These are phyloP conservation scores for Didymodactylos carnosus DNA, from an alignment of 2,888 invertebrate genomes.

Conservation along the genomic window DNA sequence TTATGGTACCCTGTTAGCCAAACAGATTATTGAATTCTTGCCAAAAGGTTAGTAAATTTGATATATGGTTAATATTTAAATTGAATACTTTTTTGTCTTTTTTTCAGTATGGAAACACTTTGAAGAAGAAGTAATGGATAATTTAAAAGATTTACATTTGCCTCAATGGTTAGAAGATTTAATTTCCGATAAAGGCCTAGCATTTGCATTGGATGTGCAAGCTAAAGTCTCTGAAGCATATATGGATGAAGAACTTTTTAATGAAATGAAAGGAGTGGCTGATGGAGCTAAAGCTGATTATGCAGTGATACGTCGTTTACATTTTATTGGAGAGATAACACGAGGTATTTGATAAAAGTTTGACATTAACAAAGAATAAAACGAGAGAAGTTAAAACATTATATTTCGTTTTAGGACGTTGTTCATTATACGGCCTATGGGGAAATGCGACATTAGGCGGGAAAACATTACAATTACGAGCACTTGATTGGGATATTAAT, in stretches of 20 bases:
- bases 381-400: too few species aligned
- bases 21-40: not conserved
- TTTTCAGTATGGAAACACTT: not conserved
- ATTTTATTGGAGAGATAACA: conserved; percentile 12
- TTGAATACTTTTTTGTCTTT: too few species aligned
- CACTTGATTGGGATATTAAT: conserved; percentile 12
- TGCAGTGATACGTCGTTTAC: conserved; percentile 9
- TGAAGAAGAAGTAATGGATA: not conserved
- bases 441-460: conserved; percentile 1
- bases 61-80: too few species aligned
- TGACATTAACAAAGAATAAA: too few species aligned
- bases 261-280: conserved; percentile 10
- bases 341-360: not conserved
- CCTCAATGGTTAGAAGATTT: not conserved
- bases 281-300: conserved; percentile 7
- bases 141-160: not conserved
- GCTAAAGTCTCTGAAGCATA: conserved; percentile 1
- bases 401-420: conserved; percentile 4
- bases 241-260: conserved; percentile 4
- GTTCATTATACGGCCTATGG: conserved; percentile 13
- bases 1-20: conserved; percentile 6
- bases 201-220: conserved; percentile 9
- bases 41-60: too few species aligned
- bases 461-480: conserved; percentile 9
- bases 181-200: not conserved